phyloP scores from a whole-genome alignment of 2,797 vertebrate species.

The Molossus molossus region DNA sequence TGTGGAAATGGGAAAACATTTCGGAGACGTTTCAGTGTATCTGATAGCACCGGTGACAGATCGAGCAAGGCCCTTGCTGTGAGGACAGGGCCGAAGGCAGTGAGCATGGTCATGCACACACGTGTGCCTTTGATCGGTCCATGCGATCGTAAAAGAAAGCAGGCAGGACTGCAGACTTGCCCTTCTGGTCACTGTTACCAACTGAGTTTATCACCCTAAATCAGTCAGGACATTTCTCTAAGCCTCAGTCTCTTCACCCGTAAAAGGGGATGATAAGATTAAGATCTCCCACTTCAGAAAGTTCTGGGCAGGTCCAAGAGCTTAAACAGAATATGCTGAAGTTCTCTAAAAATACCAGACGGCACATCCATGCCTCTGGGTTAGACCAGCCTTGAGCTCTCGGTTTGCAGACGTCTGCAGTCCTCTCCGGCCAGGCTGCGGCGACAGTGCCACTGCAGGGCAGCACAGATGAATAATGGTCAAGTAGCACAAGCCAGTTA shows the following conservation, averaged over 20 bases:
- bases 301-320: not conserved
- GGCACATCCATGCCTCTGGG: not conserved
- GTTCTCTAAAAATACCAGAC: not conserved
- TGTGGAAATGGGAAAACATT: not conserved
- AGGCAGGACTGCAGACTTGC: not conserved
- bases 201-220: not conserved
- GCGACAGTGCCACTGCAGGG: not conserved
- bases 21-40: not conserved
- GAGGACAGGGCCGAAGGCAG: not conserved
- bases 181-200: not conserved
- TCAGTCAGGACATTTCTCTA: not conserved
- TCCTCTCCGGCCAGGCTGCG: not conserved
- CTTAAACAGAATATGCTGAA: not conserved
- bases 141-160: not conserved
- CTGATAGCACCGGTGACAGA: not conserved
- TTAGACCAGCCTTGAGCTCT: not conserved
- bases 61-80: not conserved
- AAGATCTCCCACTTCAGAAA: not conserved
- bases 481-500: not conserved
- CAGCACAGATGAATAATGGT: not conserved
- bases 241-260: not conserved
- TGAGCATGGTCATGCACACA: accelerated
- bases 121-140: not conserved
- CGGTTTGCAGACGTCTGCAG: not conserved
- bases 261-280: not conserved